A percentile compares a stretch with the other conserved stretches of the same genome.
Evolutionary conservation across 2,113 vertebrate genomes (phyloP).

Genomic region (Struthio camelus): DNA sequence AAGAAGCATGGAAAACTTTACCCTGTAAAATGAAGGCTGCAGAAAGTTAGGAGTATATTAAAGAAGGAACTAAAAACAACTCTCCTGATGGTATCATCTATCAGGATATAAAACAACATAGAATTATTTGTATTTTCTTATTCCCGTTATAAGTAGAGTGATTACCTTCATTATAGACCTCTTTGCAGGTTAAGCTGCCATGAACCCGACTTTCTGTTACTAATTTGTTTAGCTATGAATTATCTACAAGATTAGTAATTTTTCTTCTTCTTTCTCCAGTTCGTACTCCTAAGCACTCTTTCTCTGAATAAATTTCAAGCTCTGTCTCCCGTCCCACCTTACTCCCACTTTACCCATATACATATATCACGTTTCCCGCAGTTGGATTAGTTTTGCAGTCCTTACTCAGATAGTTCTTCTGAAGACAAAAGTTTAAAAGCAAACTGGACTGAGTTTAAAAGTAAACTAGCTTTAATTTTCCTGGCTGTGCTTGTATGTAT

Average conservation of each 20-base stretch:
- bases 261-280: not conserved
- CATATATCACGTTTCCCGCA: not conserved
- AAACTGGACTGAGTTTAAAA: slow-evolving; percentile 25
- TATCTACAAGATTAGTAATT: not conserved
- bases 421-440: slow-evolving; percentile 29
- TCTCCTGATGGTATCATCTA: not conserved
- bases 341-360: not conserved
- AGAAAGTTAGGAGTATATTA: not conserved
- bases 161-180: not conserved
- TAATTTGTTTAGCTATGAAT: not conserved
- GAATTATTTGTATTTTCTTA: not conserved
- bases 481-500: not conserved
- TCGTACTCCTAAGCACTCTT: not conserved
- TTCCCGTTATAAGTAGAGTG: not conserved
- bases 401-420: not conserved
- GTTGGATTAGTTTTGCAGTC: slow-evolving; percentile 7
- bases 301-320: not conserved
- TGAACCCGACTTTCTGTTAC: not conserved
- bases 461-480: slow-evolving; percentile 18
- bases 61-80: not conserved
- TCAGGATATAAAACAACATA: not conserved
- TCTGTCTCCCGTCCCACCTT: not conserved
- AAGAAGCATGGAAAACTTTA: not conserved
- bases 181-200: not conserved
- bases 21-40: not conserved